phyloP scores from a whole-genome alignment of 2,797 vertebrate species.

The Enteromius mattozi region DNA sequence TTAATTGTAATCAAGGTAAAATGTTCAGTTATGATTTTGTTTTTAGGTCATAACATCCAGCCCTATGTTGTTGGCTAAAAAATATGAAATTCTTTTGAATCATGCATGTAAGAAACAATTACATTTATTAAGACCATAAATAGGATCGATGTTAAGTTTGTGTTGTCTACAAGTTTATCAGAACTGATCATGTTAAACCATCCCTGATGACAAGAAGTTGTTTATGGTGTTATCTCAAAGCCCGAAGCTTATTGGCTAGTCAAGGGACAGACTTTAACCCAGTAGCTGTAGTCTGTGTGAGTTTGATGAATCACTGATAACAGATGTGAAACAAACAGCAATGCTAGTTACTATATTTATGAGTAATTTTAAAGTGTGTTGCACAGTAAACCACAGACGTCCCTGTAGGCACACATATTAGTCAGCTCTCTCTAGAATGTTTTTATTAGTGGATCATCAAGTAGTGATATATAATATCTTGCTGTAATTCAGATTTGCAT shows the following conservation, averaged over 20 bases:
- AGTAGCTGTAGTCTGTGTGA: neutral
- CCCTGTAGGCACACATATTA: neutral
- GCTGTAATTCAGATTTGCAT: neutral
- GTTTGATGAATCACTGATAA: neutral
- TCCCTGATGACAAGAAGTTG: neutral
- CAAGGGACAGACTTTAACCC: neutral
- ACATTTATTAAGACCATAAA: neutral
- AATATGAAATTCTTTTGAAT: neutral
- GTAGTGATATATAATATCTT: too few relatives aligned
- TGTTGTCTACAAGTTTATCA: neutral
- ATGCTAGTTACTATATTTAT: constrained; percentile 1
- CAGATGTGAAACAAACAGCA: neutral
- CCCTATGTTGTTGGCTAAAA: neutral
- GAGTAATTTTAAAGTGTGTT: neutral
- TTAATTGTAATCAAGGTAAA: neutral
- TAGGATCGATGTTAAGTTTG: neutral
- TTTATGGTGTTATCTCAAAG: constrained; percentile 10
- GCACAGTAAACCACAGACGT: neutral
- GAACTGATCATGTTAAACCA: neutral
- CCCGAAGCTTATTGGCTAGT: neutral
- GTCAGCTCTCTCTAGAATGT: neutral
- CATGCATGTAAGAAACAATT: too few relatives aligned
- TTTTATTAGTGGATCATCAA: neutral
- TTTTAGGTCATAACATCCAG: neutral
- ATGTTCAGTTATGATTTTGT: neutral